phyloP scores from a whole-genome alignment of 2,113 vertebrate species.

The Anhinga rufa region DNA sequence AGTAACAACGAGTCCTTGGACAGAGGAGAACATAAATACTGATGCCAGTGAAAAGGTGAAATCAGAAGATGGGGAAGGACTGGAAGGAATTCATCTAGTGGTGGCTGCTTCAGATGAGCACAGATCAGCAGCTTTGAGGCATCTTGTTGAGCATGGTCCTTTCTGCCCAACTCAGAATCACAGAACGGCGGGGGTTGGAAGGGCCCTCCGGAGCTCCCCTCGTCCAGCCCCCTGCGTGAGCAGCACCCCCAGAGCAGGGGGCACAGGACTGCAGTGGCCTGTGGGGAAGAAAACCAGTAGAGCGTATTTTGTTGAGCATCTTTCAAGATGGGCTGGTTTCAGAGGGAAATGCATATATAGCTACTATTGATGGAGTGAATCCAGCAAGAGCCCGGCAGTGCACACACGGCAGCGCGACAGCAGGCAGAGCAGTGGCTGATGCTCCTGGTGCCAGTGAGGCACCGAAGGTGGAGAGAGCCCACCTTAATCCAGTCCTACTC shows the following conservation, averaged over 20 bases:
- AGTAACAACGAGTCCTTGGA: neutral
- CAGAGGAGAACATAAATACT: neutral
- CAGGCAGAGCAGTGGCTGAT: neutral
- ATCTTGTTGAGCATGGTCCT: neutral
- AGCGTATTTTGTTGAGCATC: neutral
- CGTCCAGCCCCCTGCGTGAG: too few relatives aligned
- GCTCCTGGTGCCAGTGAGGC: too few relatives aligned
- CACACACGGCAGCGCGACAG: too few relatives aligned
- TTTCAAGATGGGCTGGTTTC: neutral
- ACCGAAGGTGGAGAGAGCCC: too few relatives aligned
- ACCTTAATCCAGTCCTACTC: neutral
- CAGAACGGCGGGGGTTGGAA: neutral
- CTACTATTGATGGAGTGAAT: neutral
- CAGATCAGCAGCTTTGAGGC: neutral
- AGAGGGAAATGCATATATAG: neutral
- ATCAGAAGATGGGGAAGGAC: neutral
- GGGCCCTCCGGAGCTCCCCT: too few relatives aligned
- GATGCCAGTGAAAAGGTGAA: neutral
- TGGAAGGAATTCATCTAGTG: neutral
- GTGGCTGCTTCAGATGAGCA: neutral
- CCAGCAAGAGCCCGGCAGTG: neutral
- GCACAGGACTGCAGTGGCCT: neutral
- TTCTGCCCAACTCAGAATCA: slow-evolving; percentile 17
- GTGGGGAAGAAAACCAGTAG: neutral
- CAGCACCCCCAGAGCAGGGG: too few relatives aligned